phyloP scores from a whole-genome alignment of 2,797 vertebrate genomes.

The Anguilla megastoma region DNA sequence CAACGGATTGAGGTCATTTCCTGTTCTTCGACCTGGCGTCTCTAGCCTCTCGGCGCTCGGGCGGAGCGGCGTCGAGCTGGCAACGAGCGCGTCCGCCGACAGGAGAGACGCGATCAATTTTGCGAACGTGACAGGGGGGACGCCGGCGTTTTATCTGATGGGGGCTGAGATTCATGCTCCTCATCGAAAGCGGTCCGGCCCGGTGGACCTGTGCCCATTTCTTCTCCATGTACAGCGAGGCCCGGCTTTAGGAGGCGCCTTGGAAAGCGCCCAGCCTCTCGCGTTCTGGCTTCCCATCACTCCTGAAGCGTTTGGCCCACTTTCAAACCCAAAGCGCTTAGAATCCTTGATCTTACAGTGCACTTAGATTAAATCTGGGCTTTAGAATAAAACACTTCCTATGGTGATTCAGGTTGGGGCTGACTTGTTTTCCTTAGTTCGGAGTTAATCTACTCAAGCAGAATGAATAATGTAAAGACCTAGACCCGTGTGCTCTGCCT shows the following conservation, averaged over 20 bases:
- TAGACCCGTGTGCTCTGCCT: not conserved
- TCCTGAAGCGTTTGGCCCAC: not conserved
- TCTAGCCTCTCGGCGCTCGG: not conserved
- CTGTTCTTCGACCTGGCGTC: not conserved
- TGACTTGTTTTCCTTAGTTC: not conserved
- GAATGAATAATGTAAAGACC: not conserved
- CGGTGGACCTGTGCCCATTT: not conserved
- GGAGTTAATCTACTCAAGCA: constrained; percentile 6
- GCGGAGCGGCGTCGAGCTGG: not conserved
- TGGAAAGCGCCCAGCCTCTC: not conserved
- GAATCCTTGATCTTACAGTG: constrained; percentile 1
- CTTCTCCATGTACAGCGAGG: not conserved
- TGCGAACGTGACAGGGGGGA: not conserved
- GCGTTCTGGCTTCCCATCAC: not conserved
- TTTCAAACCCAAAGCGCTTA: not conserved
- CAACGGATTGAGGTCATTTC: not conserved
- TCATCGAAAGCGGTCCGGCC: not conserved
- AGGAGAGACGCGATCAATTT: not conserved
- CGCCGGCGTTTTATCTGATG: not conserved
- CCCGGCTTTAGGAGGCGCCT: not conserved
- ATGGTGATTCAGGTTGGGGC: not conserved
- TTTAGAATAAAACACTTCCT: constrained; percentile 17
- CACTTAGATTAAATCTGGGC: not conserved
- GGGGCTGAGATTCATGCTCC: not conserved
- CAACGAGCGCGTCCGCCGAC: not conserved